These are phyloP conservation scores for Puffinus mauretanicus DNA, from an alignment of 2,113 vertebrate species.

Conservation along the genomic window DNA sequence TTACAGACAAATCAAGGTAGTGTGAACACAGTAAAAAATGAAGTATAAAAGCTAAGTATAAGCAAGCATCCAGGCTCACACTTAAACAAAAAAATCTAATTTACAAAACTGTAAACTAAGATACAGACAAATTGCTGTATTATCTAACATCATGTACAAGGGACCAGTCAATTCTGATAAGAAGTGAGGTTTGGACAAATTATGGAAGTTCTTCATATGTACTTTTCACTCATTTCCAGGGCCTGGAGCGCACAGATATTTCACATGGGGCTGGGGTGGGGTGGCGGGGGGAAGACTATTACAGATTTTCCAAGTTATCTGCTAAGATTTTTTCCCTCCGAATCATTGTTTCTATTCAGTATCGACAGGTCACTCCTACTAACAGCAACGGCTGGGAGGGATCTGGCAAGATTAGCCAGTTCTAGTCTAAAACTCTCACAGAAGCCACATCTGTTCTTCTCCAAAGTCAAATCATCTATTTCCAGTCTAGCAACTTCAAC, in stretches of 20 bases:
- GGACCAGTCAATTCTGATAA: background rate
- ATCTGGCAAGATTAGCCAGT: background rate
- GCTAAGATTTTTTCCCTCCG: background rate
- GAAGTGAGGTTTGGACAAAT: background rate
- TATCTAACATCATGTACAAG: background rate
- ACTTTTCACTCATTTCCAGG: background rate
- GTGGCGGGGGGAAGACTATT: background rate
- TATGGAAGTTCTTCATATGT: background rate
- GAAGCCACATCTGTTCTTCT: background rate
- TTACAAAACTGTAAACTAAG: background rate
- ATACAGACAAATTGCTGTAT: background rate
- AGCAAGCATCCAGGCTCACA: background rate
- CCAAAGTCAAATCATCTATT: background rate
- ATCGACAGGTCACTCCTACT: background rate
- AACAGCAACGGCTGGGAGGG: background rate
- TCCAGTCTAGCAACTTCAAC: background rate
- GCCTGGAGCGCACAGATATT: background rate
- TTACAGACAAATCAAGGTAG: background rate
- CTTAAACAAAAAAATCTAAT: background rate
- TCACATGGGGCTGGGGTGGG: fast-evolving
- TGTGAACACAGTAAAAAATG: background rate
- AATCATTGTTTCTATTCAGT: background rate
- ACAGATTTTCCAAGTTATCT: background rate
- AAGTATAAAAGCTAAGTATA: background rate
- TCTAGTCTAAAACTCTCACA: background rate